Evolutionary conservation across 1,140 invertebrate species (phyloP), one percentile per base, ranked within the genome.

Genomic region (Oryctes rhinoceros): DNA sequence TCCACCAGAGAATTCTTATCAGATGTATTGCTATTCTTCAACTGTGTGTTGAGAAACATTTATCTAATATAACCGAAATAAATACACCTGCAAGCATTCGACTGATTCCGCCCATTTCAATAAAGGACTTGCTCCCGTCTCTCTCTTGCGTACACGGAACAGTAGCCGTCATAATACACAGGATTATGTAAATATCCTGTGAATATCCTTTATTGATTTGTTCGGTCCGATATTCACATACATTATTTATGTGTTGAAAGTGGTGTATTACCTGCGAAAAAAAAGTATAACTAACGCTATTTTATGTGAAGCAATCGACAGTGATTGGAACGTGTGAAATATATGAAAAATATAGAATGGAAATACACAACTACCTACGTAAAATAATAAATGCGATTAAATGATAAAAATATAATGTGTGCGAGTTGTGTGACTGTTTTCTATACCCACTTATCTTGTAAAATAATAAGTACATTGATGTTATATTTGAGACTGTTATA

Each of bases 21-120:
- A 53, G 13, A 53, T 53, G 49, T 39, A 76, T 39, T 76, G 18
- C 35, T 76, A 76, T 5, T n/a, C 35, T 13, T 18, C 11, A 1
- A 76, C 35, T 44, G 74, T n/a, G 1, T 76, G 9, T 44, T 24
- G 7, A 24, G 13, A 71, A 37, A 71, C 13, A 76, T 44, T 11
- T 44, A 35, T 76, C 30, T n/a, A 76, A 44, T 15, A 76, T 44
- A 37, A 76, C 10, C 44, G 9, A 76, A 76, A 76, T 44, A 44
- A 49, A 81, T 81, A 79, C 81, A 82, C 83, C 84, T 85, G 84
- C 84, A 85, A 85, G 83, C 84, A 86, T 86, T 86, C 85, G 85
- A 86, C 84, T 85, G 82, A 76, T 20, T 76, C 44, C 80, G 65
- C 49, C 75, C 75, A 80, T 80, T 65, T 80, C 74, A 80, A 82